Evolutionary conservation across 2,113 vertebrate species (phyloP).

Genomic region (Aramus guarauna): DNA sequence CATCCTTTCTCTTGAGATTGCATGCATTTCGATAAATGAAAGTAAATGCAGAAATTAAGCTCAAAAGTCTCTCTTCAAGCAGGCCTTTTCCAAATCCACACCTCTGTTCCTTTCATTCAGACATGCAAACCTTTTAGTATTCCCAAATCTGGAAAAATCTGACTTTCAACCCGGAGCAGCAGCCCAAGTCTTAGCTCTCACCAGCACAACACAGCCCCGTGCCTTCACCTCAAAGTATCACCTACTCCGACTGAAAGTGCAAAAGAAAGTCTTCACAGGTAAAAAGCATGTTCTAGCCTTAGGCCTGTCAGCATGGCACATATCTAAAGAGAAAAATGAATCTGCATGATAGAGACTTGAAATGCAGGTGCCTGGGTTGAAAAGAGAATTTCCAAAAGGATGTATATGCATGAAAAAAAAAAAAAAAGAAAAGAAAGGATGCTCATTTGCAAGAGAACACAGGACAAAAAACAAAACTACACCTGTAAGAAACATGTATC

Average conservation of each 20-base stretch:
- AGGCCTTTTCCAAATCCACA: not conserved
- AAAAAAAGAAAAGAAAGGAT: not conserved
- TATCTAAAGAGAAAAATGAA: constrained; percentile 49
- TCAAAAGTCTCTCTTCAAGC: not conserved
- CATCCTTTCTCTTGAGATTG: not conserved
- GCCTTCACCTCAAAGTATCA: not conserved
- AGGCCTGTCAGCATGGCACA: constrained; percentile 57
- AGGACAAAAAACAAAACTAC: constrained; percentile 42
- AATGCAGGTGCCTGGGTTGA: constrained; percentile 40
- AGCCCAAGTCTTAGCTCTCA: not conserved
- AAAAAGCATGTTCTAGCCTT: constrained; percentile 31
- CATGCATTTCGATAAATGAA: not conserved
- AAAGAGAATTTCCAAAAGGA: constrained; percentile 8
- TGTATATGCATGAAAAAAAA: not conserved
- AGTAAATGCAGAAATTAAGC: not conserved
- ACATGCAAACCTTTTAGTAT: not conserved
- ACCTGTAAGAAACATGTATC: constrained; percentile 36
- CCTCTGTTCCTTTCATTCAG: not conserved
- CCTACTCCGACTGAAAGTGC: constrained; percentile 8
- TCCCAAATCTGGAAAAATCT: not conserved
- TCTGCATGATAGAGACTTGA: constrained; percentile 54
- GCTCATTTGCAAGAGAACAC: constrained; percentile 37
- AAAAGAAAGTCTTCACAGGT: constrained; percentile 25
- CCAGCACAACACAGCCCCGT: not conserved
- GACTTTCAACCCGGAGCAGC: not conserved